phyloP scores from a whole-genome alignment of 2,797 vertebrate genomes.

The Parauchenoglanis ngamensis region DNA sequence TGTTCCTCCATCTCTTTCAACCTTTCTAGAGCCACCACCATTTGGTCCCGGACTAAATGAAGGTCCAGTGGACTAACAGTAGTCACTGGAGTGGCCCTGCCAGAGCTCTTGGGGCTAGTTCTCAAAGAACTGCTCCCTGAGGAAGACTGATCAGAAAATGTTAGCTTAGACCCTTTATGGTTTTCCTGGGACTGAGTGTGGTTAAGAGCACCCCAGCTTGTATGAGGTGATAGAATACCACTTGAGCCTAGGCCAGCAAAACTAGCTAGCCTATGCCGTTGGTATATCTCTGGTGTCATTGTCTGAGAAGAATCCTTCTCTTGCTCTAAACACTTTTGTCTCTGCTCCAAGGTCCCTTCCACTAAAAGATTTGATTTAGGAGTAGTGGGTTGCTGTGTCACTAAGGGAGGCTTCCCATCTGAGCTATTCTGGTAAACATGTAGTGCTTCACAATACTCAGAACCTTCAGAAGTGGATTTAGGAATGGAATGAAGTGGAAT shows the following conservation, averaged over 20 bases:
- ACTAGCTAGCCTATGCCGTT: conserved; percentile 87
- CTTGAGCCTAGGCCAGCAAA: conserved; percentile 90
- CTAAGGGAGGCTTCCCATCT: conserved; percentile 69
- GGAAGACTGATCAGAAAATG: conserved; percentile 70
- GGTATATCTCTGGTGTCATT: conserved; percentile 68
- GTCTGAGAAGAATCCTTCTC: conserved; percentile 72
- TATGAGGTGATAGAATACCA: conserved; percentile 83
- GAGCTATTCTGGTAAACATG: conserved; percentile 44
- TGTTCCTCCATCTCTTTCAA: conserved; percentile 96
- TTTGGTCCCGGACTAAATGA: conserved; percentile 94
- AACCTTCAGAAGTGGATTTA: conserved; percentile 64
- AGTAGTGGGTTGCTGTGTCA: conserved; percentile 73
- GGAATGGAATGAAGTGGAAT: conserved; percentile 66
- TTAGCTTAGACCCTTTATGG: conserved; percentile 73
- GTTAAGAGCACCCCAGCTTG: conserved; percentile 79
- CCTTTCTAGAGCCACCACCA: conserved; percentile 91
- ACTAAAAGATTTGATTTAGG: conserved; percentile 79
- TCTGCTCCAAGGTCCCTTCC: conserved; percentile 85
- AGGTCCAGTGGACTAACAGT: conserved; percentile 84
- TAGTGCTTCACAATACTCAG: conserved; percentile 62
- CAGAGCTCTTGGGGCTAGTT: conserved; percentile 87
- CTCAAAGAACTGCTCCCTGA: conserved; percentile 84
- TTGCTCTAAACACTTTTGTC: conserved; percentile 79
- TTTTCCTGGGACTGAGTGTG: conserved; percentile 72
- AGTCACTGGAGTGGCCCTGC: conserved; percentile 83